These are phyloP conservation scores for Zaprionus ornatus DNA, from an alignment of 1,140 invertebrate genomes.

Conservation along the genomic window DNA sequence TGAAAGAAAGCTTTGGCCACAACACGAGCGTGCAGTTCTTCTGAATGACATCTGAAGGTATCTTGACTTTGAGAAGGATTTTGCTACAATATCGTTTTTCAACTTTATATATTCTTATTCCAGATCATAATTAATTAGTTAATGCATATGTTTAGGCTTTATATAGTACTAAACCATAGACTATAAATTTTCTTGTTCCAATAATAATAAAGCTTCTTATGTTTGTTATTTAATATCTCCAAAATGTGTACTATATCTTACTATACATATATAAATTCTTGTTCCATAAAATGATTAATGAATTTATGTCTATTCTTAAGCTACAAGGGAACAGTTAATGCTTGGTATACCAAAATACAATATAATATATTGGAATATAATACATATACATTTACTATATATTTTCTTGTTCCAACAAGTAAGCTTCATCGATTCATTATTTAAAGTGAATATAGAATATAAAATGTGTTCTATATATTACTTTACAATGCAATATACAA, in stretches of 20 bases:
- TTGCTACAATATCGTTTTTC: neutral
- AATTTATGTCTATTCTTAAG: neutral
- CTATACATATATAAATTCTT: neutral
- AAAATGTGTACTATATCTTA: too few relatives aligned
- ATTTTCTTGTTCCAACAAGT: neutral
- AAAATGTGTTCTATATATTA: neutral
- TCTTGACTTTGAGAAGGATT: neutral
- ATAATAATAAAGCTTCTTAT: too few relatives aligned
- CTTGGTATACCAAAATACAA: too few relatives aligned
- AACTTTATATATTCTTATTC: neutral
- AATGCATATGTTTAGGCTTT: neutral
- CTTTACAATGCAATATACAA: neutral
- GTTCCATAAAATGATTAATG: neutral
- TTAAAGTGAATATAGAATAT: too few relatives aligned
- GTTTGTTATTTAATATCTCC: too few relatives aligned
- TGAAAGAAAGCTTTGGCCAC: slow-evolving; percentile 13
- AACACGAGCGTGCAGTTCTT: slow-evolving; percentile 48
- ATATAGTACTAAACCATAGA: too few relatives aligned
- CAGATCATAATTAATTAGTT: neutral
- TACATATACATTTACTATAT: too few relatives aligned
- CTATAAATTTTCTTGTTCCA: too few relatives aligned
- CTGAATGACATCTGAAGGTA: neutral
- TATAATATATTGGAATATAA: too few relatives aligned
- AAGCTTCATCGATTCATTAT: too few relatives aligned
- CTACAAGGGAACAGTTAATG: too few relatives aligned